Evolutionary conservation across 2,888 invertebrate species (phyloP), one percentile per base, ranked within the genome.

Genomic region (Neoaliturus tenellus): DNA sequence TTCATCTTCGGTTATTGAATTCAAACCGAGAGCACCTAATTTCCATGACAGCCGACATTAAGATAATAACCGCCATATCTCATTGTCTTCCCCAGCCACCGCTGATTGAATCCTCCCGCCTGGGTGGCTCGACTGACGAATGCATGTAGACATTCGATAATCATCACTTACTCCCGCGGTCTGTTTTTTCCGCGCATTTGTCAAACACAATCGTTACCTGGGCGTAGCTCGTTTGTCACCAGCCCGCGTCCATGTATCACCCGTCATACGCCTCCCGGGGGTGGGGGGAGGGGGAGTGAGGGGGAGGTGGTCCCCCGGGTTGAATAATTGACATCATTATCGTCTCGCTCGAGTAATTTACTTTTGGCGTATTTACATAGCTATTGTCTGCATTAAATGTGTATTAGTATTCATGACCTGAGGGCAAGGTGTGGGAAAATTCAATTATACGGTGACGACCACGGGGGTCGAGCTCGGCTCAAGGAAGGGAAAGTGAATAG

Each of bases 341-440:
- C 75, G 41, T 41, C 44, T 23, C 48, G 28, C 75, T 10, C 25
- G 44, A 28, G 39, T 75, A 75, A 75, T 48, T 48, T 25, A 75
- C 75, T 75, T 73, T 48, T 35, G 44, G 39, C 48, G 20, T 48
- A 75, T 75, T 75, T 75, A 75, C 75, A 75, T 75, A 75, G 75
- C 44, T 41, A 75, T 75, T 48, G 48, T 75, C 44, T 75, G 28
- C 75, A 71, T 71, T 39, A 71, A 71, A 39, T 5, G 35, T 14
- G 35, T 71, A 41, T 71, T 71, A 71, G 71, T 71, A 71, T 71
- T 71, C 71, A 71, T 71, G 23, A 39, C 71, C 39, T 20, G 23
- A 1, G 35, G 71, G n/a, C 33, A 35, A 41, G 35, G 71, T 35
- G 41, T 20, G 71, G 71, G 71, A 14, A 39, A 39, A 71, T 71